Evolutionary conservation across 1,140 invertebrate species (phyloP).

Genomic region (Drosophila kepulauana): DNA sequence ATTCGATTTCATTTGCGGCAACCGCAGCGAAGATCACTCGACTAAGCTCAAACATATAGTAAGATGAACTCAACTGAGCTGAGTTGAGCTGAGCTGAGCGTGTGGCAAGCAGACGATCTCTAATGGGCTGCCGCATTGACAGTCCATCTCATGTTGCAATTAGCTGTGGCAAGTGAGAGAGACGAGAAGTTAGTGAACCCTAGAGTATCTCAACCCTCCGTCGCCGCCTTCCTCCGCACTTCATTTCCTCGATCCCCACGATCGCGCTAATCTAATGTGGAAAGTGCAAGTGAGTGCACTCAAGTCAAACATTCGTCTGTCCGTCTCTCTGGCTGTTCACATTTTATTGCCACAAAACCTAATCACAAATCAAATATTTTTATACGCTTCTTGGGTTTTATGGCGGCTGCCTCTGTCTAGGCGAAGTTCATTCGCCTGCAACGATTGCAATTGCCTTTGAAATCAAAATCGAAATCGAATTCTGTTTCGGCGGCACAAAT

Average conservation of each 20-base stretch:
- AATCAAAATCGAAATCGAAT: background rate
- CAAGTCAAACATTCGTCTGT: constrained; percentile 54
- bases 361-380: constrained; percentile 81
- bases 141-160: constrained; percentile 76
- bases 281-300: constrained; percentile 79
- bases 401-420: constrained; percentile 30
- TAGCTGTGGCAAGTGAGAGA: constrained; percentile 67
- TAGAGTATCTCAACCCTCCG: constrained; percentile 5
- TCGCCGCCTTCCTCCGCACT: background rate
- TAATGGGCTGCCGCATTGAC: constrained; percentile 74
- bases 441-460: constrained; percentile 19
- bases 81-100: constrained; percentile 44
- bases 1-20: constrained; percentile 74
- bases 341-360: constrained; percentile 48
- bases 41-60: constrained; percentile 9
- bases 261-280: constrained; percentile 49
- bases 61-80: constrained; percentile 44
- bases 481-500: constrained; percentile 52
- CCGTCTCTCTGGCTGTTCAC: constrained; percentile 14
- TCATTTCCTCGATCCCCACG: background rate
- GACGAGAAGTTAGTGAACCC: constrained; percentile 69
- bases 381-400: constrained; percentile 64
- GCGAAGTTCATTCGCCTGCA: constrained; percentile 59
- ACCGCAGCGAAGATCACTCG: constrained; percentile 43
- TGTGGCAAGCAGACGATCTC: constrained; percentile 77